A percentile compares a stretch with the other conserved stretches of the same genome.
Conservation (phyloP, 2,797 vertebrate genomes). For the Fistularia tabacaria region DNA sequence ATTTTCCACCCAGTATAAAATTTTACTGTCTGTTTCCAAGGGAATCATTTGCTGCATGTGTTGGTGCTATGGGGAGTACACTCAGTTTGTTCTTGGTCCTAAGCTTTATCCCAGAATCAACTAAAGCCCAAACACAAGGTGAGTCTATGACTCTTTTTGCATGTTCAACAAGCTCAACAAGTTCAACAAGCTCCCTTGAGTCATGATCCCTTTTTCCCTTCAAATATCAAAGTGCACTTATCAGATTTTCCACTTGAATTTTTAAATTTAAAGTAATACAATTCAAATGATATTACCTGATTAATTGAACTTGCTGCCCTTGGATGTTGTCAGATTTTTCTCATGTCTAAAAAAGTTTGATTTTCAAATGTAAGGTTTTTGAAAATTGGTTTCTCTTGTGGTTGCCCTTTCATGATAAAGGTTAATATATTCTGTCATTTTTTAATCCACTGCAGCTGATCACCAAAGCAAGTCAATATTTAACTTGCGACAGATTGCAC, state of each 20-base stretch:
- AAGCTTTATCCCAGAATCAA: slow-evolving; percentile 80
- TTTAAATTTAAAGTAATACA: no score
- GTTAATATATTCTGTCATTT: background rate
- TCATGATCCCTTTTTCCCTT: no score
- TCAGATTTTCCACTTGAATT: no score
- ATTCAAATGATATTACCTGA: no score
- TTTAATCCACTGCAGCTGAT: slow-evolving; percentile 32
- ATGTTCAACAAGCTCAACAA: no score
- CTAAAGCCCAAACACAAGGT: slow-evolving; percentile 63
- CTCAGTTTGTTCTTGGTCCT: slow-evolving; percentile 76
- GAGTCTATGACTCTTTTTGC: slow-evolving; percentile 65
- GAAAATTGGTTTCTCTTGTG: background rate
- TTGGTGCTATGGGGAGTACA: slow-evolving; percentile 75
- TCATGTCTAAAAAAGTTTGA: no score
- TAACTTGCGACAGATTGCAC: slow-evolving; percentile 78
- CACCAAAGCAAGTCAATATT: slow-evolving; percentile 72
- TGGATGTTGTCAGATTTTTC: no score
- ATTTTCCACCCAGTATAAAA: background rate
- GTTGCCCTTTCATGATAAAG: background rate
- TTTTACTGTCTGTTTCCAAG: slow-evolving; percentile 58
- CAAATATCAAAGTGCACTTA: no score
- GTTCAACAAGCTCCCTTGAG: no score
- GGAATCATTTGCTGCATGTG: slow-evolving; percentile 66
- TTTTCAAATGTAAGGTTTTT: no score
- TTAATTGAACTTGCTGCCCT: no score